A percentile compares a stretch with the other conserved stretches of the same genome.
These are phyloP conservation scores for Spicauda simplicius DNA, from an alignment of 2,888 invertebrate genomes.

Conservation along the genomic window DNA sequence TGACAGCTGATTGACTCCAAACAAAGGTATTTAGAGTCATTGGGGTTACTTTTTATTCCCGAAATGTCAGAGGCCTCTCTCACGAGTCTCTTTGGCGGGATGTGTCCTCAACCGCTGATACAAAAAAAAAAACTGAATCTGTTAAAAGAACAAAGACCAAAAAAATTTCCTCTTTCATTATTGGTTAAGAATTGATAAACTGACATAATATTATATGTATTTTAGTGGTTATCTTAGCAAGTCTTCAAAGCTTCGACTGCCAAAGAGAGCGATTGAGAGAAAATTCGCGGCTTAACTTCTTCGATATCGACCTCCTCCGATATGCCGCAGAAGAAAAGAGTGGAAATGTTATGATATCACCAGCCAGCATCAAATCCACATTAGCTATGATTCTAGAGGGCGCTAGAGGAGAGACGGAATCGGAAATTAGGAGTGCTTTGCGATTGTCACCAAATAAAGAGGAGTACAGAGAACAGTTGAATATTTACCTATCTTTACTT, in stretches of 20 bases:
- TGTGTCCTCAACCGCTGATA: too few species aligned
- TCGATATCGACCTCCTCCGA: conserved; percentile 82
- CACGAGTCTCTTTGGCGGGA: too few species aligned
- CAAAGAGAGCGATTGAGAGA: conserved; percentile 41
- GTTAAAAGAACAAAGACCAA: too few species aligned
- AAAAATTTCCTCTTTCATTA: too few species aligned
- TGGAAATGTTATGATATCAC: conserved; percentile 87
- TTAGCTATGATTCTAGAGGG: conserved; percentile 87
- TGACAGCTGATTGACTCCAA: too few species aligned
- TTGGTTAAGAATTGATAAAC: too few species aligned
- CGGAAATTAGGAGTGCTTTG: conserved; percentile 84
- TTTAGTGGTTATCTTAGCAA: conserved; percentile 54
- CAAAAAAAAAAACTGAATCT: too few species aligned
- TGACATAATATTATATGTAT: conserved; percentile 18
- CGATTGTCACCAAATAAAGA: conserved; percentile 75
- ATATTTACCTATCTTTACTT: conserved; percentile 57
- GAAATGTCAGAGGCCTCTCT: too few species aligned
- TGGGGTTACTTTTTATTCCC: too few species aligned
- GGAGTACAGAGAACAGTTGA: conserved; percentile 66
- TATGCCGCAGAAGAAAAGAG: conserved; percentile 64
- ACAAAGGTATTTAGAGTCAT: too few species aligned
- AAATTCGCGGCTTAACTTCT: conserved; percentile 76
- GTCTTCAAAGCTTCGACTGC: conserved; percentile 54
- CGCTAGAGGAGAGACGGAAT: conserved; percentile 81
- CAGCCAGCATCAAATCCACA: conserved; percentile 87